These are phyloP conservation scores for Agrochola circellaris DNA, from an alignment of 2,888 invertebrate species.

Conservation along the genomic window DNA sequence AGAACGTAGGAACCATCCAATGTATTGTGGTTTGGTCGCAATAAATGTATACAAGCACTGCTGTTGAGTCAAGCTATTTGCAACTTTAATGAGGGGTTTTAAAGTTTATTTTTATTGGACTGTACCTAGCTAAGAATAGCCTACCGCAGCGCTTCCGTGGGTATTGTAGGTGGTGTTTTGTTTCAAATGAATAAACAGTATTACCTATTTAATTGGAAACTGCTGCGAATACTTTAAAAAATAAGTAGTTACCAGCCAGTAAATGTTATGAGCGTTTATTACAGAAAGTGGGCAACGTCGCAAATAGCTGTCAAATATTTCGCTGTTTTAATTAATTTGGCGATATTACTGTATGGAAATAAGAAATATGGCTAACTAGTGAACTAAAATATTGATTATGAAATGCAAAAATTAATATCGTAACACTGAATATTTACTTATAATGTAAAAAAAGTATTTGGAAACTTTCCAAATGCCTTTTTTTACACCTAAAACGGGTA, in stretches of 20 bases:
- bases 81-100: slow-evolving; percentile 1
- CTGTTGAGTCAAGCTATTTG: neutral
- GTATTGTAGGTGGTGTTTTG: neutral
- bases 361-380: no score
- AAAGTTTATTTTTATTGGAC: slow-evolving; percentile 30
- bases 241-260: no score
- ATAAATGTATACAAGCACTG: slow-evolving; percentile 38
- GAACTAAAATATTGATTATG: no score
- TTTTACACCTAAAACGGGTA: no score
- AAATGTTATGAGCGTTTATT: neutral
- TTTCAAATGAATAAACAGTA: slow-evolving; percentile 8
- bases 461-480: no score
- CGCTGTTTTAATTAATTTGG: no score
- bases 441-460: no score
- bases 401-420: no score
- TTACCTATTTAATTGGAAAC: neutral
- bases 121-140: slow-evolving; percentile 6
- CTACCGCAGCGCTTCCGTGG: slow-evolving; percentile 2
- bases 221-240: neutral
- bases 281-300: no score
- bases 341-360: no score
- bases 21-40: slow-evolving; percentile 47
- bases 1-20: slow-evolving; percentile 46
- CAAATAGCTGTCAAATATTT: no score
- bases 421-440: no score